Evolutionary conservation across 1,140 invertebrate species (phyloP).

Genomic region (Macrosteles quadrilineatus): DNA sequence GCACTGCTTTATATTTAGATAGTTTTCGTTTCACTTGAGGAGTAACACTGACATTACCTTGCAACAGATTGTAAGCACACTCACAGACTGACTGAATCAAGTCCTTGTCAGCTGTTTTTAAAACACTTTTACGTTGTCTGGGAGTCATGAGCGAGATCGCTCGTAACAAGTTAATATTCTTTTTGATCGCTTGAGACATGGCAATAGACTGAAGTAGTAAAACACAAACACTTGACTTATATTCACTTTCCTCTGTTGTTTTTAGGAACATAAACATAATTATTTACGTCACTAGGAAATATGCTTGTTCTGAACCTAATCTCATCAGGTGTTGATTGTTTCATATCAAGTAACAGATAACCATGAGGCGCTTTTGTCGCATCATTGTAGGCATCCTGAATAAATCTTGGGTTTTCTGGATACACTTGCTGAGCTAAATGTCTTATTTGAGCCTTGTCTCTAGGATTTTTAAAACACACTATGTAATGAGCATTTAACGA

Average conservation of each 20-base stretch:
- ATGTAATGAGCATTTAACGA: no score
- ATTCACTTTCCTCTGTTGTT: neutral
- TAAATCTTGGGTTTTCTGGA: no score
- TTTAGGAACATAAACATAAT: neutral
- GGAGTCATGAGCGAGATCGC: neutral
- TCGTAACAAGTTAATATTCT: neutral
- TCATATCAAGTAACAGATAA: neutral
- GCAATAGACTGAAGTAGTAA: neutral
- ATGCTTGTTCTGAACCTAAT: neutral
- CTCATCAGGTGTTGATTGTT: no score
- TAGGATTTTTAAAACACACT: no score
- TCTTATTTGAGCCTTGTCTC: conserved; percentile 14
- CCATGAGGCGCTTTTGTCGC: neutral
- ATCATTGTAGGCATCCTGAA: conserved; percentile 4
- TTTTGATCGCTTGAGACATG: neutral
- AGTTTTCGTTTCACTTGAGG: neutral
- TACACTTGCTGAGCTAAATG: conserved; percentile 11
- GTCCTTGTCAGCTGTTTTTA: neutral
- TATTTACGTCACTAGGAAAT: neutral
- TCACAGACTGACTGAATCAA: neutral
- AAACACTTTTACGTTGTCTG: neutral
- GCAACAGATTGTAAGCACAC: neutral
- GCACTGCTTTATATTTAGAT: neutral
- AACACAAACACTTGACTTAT: neutral
- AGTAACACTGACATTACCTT: neutral